Base-by-base conservation (phyloP, 1,140 invertebrate genomes). In the Phymastichus coffea region DNA sequence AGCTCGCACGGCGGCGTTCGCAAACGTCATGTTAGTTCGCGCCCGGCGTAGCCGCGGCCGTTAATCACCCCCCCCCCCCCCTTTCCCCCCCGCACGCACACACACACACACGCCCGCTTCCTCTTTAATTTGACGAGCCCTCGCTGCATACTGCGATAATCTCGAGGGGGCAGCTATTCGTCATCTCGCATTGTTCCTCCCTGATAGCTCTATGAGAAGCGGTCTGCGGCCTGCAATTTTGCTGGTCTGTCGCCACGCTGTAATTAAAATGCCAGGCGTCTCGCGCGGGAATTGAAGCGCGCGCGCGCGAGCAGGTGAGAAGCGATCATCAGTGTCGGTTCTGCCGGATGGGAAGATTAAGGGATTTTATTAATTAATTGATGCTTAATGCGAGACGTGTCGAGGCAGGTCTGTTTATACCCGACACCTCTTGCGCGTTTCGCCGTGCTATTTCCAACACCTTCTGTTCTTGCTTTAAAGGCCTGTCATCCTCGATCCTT, bases 251-350 rank as follows among this genome's bases (percentile, higher is more conserved):
- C 3, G 28, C 19, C n/a, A n/a, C 8, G 14, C 28, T 40, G 28
- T 46, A 52, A 59, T 59, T 53, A 52, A 59, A 59, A 41, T 46
- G 49, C 49, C 49, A 52, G 46, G 52, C 57, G 53, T n/a, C n/a
- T n/a, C n/a, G n/a, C n/a, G n/a, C n/a, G n/a, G n/a, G 41, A 14
- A 46, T 73, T 74, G 70, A 67, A 61, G 59, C 52, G 30, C 58
- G 33, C 46, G 43, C 37, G 25, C 17, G 10, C 25, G 9, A 28
- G 2, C 35, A 22, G 3, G 4, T 9, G n/a, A 43, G 15, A 25
- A 6, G n/a, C n/a, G n/a, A n/a, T n/a, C n/a, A n/a, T n/a, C n/a
- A n/a, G n/a, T n/a, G n/a, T n/a, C n/a, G n/a, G n/a, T n/a, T n/a
- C n/a, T n/a, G n/a, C n/a, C n/a, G n/a, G 25, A 25, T 41, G 4